Conservation (phyloP, 2,113 vertebrate species). For the Rhabdomys dilectus region DNA sequence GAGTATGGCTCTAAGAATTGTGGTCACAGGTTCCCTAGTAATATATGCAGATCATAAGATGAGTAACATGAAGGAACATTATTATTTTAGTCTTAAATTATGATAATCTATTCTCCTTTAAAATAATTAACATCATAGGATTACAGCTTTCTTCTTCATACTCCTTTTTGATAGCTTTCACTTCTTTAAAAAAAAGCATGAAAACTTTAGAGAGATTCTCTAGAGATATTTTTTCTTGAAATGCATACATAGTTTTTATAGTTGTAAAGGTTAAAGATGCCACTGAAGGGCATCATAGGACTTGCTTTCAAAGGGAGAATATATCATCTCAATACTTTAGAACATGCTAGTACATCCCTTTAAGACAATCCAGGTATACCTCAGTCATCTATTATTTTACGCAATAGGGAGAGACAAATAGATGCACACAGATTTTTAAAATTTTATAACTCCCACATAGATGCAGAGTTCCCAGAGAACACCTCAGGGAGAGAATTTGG, state of each 20-base stretch:
- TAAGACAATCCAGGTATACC: not conserved
- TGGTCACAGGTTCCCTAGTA: constrained; percentile 29
- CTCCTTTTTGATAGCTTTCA: constrained; percentile 56
- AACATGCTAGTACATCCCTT: not conserved
- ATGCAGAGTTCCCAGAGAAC: not conserved
- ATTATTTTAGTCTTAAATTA: constrained; percentile 75
- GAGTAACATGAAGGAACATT: constrained; percentile 56
- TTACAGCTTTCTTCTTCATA: constrained; percentile 45
- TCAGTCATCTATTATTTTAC: not conserved
- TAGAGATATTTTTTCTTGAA: constrained; percentile 49
- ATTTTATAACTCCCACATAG: not conserved
- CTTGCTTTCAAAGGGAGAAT: not conserved
- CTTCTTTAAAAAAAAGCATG: not conserved
- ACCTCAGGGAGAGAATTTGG: not conserved
- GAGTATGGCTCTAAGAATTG: constrained; percentile 4
- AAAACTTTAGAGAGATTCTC: constrained; percentile 1
- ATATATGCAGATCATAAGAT: constrained; percentile 66
- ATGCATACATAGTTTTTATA: constrained; percentile 46
- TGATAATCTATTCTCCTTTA: constrained; percentile 73
- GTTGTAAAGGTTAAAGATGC: constrained; percentile 33
- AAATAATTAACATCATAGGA: constrained; percentile 67
- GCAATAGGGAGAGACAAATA: not conserved
- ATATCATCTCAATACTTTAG: constrained; percentile 15
- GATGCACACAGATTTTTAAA: not conserved
- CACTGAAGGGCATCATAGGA: not conserved